Percentiles rank a stretch among this genome's conserved stretches.
phyloP scores from a whole-genome alignment of 2,113 vertebrate species.

The Ictidomys tridecemlineatus region DNA sequence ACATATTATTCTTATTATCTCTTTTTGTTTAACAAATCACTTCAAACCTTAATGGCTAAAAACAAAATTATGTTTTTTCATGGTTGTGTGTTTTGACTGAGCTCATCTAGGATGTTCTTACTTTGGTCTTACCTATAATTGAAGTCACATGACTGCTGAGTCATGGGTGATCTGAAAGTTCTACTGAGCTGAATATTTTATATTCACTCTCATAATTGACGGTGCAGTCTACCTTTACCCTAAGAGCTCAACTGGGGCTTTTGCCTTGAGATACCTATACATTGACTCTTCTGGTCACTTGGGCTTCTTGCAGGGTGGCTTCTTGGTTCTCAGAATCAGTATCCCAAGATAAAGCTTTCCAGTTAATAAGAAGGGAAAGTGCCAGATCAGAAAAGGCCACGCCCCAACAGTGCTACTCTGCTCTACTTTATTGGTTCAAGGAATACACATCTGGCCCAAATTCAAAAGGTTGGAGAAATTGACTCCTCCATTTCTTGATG shows the following conservation, averaged over 20 bases:
- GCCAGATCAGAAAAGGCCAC: not conserved
- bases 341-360: not conserved
- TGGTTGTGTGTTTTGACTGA: not conserved
- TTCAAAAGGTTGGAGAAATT: not conserved
- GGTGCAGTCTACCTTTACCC: not conserved
- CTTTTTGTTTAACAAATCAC: constrained; percentile 1
- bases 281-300: not conserved
- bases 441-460: not conserved
- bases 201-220: not conserved
- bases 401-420: not conserved
- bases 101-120: not conserved
- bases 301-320: not conserved
- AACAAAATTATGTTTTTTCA: not conserved
- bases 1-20: not conserved
- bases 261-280: not conserved
- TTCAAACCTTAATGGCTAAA: not conserved
- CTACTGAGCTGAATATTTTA: not conserved
- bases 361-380: not conserved
- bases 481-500: not conserved
- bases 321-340: not conserved
- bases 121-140: not conserved
- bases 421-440: not conserved
- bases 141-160: not conserved
- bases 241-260: not conserved
- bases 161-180: not conserved